Percentiles rank a stretch among this genome's conserved stretches.
Evolutionary conservation across 2,888 invertebrate genomes (phyloP).

Genomic region (Colostygia pectinataria): DNA sequence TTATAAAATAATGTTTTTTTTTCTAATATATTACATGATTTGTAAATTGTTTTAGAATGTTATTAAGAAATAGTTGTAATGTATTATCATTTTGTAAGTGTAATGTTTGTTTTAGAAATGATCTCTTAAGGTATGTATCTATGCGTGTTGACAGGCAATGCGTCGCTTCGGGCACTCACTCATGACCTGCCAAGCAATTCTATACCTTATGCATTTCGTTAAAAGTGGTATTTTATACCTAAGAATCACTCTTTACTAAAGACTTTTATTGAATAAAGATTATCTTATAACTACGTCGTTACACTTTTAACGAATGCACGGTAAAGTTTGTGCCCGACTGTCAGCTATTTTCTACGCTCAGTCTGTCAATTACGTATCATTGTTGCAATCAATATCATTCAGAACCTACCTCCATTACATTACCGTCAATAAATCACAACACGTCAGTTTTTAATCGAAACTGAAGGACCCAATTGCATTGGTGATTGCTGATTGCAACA

Average conservation of each 20-base stretch:
- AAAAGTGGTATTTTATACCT: conserved; percentile 12
- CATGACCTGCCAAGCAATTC: conserved; percentile 30
- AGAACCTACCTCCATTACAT: too few relatives aligned
- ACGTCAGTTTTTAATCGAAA: too few relatives aligned
- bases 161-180: conserved; percentile 48
- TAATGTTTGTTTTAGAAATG: conserved; percentile 76
- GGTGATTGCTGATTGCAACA: too few relatives aligned
- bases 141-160: conserved; percentile 48
- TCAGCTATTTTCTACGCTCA: conserved; percentile 49
- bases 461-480: too few relatives aligned
- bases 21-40: conserved; percentile 60
- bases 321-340: conserved; percentile 38
- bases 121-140: conserved; percentile 75
- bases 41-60: conserved; percentile 78
- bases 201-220: conserved; percentile 27
- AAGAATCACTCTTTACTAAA: conserved; percentile 12
- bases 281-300: too few relatives aligned
- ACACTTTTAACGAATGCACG: conserved; percentile 15
- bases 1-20: conserved; percentile 41
- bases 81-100: conserved; percentile 76
- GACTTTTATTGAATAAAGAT: conserved; percentile 8
- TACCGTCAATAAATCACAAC: too few relatives aligned
- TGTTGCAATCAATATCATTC: too few relatives aligned
- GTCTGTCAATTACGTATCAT: too few relatives aligned
- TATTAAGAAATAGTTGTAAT: conserved; percentile 73